These are phyloP conservation scores for Potamilus streckersoni DNA, from an alignment of 1,140 invertebrate genomes.

Conservation along the genomic window DNA sequence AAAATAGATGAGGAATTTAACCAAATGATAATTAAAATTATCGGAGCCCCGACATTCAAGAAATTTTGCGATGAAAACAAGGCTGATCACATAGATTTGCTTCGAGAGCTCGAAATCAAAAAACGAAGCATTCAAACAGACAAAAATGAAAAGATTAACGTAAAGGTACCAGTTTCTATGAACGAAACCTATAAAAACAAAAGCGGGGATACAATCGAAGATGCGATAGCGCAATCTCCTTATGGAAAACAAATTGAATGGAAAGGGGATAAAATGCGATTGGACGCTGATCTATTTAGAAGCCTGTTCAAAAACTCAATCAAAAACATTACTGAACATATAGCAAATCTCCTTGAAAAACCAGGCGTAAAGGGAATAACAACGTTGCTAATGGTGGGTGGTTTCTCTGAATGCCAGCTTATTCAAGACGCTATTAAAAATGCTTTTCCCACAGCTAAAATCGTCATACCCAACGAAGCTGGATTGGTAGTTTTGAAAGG, in stretches of 20 bases:
- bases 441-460: conserved; percentile 12
- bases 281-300: conserved; percentile 21
- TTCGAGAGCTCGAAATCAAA: conserved; percentile 26
- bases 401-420: conserved; percentile 28
- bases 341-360: conserved; percentile 15
- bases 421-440: conserved; percentile 24
- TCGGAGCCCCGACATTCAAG: conserved; percentile 13
- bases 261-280: conserved; percentile 25
- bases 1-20: conserved; percentile 32
- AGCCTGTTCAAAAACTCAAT: conserved; percentile 21
- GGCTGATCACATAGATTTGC: conserved; percentile 23
- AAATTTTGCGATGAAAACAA: conserved; percentile 23
- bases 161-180: conserved; percentile 20
- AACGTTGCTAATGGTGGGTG: conserved; percentile 33
- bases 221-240: conserved; percentile 16
- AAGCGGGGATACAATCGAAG: conserved; percentile 4
- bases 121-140: conserved; percentile 24
- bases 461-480: conserved; percentile 25
- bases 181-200: conserved; percentile 10
- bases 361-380: conserved; percentile 15
- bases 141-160: conserved; percentile 15
- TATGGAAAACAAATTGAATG: conserved; percentile 22
- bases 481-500: conserved; percentile 25
- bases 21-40: conserved; percentile 13
- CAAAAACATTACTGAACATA: conserved; percentile 27